Conservation (phyloP, 1,140 invertebrate genomes). For the Brachystomella parvula region DNA sequence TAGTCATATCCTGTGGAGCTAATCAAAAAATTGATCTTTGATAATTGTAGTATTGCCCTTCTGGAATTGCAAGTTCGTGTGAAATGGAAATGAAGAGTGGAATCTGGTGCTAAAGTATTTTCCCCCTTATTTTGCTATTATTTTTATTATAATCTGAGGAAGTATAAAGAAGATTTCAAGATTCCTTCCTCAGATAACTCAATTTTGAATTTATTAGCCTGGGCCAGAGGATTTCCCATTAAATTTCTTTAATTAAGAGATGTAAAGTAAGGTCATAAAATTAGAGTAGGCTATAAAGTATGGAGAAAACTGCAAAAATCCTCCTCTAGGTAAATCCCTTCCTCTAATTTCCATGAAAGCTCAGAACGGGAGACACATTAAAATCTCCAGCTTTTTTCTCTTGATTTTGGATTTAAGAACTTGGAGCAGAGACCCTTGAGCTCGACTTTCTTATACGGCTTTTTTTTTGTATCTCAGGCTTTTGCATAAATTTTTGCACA, state of each 20-base stretch:
- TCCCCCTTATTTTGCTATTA: too few relatives aligned
- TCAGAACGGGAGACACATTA: too few relatives aligned
- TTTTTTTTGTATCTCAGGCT: too few relatives aligned
- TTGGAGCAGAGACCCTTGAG: too few relatives aligned
- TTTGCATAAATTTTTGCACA: too few relatives aligned
- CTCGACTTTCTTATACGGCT: too few relatives aligned
- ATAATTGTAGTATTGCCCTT: background rate
- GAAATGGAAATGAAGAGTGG: background rate
- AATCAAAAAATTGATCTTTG: background rate
- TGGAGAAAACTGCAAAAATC: conserved; percentile 6
- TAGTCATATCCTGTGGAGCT: too few relatives aligned
- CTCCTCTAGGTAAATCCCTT: background rate
- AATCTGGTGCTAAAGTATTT: background rate
- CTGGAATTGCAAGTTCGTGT: background rate
- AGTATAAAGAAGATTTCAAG: too few relatives aligned
- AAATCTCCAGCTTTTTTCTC: too few relatives aligned
- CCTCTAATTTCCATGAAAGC: background rate
- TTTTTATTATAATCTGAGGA: too few relatives aligned
- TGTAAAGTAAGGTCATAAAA: conserved; percentile 12
- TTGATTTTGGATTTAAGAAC: too few relatives aligned
- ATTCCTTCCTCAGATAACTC: conserved; percentile 2
- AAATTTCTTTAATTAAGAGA: conserved; percentile 9
- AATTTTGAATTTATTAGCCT: background rate
- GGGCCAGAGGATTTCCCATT: conserved; percentile 1
- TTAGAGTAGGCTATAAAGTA: conserved; percentile 7